These are phyloP conservation scores for Notiomystis cincta DNA, from an alignment of 2,113 vertebrate genomes.

Conservation along the genomic window DNA sequence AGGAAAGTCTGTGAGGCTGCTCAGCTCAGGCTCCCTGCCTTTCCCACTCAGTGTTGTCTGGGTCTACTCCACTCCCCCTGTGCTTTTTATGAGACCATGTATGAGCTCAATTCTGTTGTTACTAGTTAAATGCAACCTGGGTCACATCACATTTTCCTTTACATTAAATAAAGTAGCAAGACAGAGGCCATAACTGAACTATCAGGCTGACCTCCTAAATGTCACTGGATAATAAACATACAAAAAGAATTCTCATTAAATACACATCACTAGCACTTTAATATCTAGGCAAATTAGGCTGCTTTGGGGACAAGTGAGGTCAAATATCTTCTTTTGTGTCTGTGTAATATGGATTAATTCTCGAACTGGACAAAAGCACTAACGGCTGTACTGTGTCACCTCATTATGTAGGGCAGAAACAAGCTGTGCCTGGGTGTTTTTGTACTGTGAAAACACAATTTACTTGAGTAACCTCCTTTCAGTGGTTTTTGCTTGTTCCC, in stretches of 20 bases:
- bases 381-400: constrained; percentile 28
- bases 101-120: neutral
- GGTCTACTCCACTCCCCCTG: neutral
- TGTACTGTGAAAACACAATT: constrained; percentile 9
- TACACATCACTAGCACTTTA: constrained; percentile 38
- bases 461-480: constrained; percentile 30
- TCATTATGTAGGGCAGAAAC: constrained; percentile 21
- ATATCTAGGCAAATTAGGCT: constrained; percentile 66
- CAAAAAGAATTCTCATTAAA: constrained; percentile 66
- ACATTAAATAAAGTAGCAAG: constrained; percentile 16
- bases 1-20: neutral
- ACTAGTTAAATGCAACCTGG: constrained; percentile 8
- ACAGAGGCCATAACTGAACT: constrained; percentile 33
- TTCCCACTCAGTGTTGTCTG: neutral
- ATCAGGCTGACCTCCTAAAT: constrained; percentile 63
- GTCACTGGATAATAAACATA: constrained; percentile 63
- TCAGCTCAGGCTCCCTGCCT: neutral
- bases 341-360: constrained; percentile 61
- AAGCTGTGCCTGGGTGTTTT: neutral
- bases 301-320: constrained; percentile 60
- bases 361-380: constrained; percentile 31
- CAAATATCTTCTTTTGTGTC: constrained; percentile 64
- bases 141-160: constrained; percentile 24
- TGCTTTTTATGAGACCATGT: neutral
- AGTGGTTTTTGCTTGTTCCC: neutral